Evolutionary conservation across 2,113 vertebrate species (phyloP), one percentile per base, ranked within the genome.

Genomic region (Tupaia tana): DNA sequence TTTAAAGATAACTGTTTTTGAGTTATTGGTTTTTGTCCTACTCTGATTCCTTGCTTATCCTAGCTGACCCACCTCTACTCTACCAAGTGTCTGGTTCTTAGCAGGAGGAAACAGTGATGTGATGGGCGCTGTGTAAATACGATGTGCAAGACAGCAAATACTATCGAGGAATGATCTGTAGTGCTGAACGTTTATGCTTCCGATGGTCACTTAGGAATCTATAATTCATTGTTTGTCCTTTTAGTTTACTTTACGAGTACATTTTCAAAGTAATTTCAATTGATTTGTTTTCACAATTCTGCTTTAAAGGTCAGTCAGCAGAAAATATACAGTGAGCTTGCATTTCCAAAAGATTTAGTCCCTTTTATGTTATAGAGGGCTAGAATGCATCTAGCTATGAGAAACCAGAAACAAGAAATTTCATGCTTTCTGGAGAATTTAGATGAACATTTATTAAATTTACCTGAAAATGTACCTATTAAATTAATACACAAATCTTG

Each of bases 261-360:
- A 29, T 86, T 91, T 93, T 89, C 18, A 80, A 74, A 86, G 52
- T 78, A 61, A 58, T 83, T 83, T 92, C 86, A 89, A 74, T 77
- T 77, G 24, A 86, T 63, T 87, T 89, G 34, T 89, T 83, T 89
- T 89, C 75, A 66, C 34, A 52, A 58, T 74, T 92, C 27, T 80
- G n/a, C 79, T 89, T 78, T 85, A 93, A 94, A 93, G 89, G 14
- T 88, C n/a, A 78, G 16, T 89, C 34, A 89, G 7, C 27, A 91
- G 34, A 64, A 93, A 86, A 82, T 77, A 77, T 0, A 56, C 20
- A 67, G 7, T 73, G 25, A 86, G 25, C 59, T 93, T 80, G 22
- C 13, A 31, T 89, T 58, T 88, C 56, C 93, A 11, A 2, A 73
- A 13, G 31, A 73, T 64, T 11, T 69, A 56, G 31, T 59, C 4